Base-by-base conservation (phyloP, 2,113 vertebrate genomes). In the Muscicapa adusta region DNA sequence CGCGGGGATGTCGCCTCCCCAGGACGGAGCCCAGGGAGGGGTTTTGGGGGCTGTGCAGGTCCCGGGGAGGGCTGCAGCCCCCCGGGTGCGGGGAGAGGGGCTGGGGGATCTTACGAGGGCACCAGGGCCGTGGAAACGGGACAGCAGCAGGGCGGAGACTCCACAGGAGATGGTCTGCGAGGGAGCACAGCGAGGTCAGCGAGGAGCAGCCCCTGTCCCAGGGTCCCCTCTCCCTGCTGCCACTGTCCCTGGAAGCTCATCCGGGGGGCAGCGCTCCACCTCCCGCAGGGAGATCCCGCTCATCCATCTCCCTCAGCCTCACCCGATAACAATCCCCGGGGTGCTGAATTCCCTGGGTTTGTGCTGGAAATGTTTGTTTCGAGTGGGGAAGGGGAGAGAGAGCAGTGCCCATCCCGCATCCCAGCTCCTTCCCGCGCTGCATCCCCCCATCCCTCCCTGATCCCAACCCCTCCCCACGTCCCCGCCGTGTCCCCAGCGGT, bases 71-170 rank as follows among this genome's bases (percentile, higher is more conserved):
- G 67, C 14, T 12, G 29, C 71, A 48, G 42, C 43, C 38, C 16
- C 33, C 14, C 0, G 54, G 76, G 58, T 5, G 63, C 34, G 13
- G 89, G 50, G 47, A 1, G 19, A 54, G 70, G 73, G 75, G 66
- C 75, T 18, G 31, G 14, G 71, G 48, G 34, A 7, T 61, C 91
- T 93, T 96, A 99, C 99, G 92, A 99, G 96, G 23, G 94, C 26
- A 50, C 71, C 80, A 9, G 93, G 98, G 87, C 82, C 91, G 65
- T 98, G 98, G 95, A 97, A 98, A 48, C 98, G 98, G 7, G 99
- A 99, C 82, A 99, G 91, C 77, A 98, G 70, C 13, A 99, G 98
- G 28, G 98, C 97, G 26, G 98, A 87, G 38, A 98, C 97, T 40
- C 99, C 99, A 0, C 97, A 96, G 78, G 96, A 74, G 90, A 98